phyloP scores from a whole-genome alignment of 2,888 invertebrate genomes.

The Dynastes maya region DNA sequence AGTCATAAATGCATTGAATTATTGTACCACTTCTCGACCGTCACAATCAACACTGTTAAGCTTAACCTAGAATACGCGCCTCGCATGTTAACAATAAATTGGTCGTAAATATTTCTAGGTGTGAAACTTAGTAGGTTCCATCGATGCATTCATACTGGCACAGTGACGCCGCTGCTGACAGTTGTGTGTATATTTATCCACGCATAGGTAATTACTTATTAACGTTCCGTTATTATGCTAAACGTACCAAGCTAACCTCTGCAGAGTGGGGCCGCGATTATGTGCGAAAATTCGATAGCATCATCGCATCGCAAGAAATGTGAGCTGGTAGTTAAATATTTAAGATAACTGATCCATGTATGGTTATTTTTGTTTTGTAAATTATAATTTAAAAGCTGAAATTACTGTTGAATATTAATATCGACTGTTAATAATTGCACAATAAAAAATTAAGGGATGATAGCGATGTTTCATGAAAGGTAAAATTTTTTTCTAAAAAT shows the following conservation, averaged over 20 bases:
- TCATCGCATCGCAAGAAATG: not conserved
- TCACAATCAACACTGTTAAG: constrained; percentile 39
- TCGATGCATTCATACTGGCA: constrained; percentile 11
- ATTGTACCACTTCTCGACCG: constrained; percentile 1
- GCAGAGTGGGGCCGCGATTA: constrained; percentile 1
- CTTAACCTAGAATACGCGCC: constrained; percentile 58
- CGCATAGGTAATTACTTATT: constrained; percentile 38
- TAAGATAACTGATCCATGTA: too few relatives aligned
- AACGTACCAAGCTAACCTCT: constrained; percentile 2
- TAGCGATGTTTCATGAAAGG: too few relatives aligned
- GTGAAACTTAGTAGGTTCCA: constrained; percentile 38
- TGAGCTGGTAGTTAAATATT: not conserved
- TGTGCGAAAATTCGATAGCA: constrained; percentile 3
- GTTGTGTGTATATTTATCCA: constrained; percentile 13
- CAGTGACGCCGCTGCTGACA: constrained; percentile 12
- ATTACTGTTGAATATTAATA: too few relatives aligned
- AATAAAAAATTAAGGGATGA: too few relatives aligned
- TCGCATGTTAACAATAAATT: constrained; percentile 53
- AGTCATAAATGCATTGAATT: not conserved
- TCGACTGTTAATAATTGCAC: too few relatives aligned
- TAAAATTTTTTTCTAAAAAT: too few relatives aligned
- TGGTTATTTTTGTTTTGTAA: too few relatives aligned
- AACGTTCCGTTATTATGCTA: constrained; percentile 35
- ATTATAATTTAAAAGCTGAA: too few relatives aligned
- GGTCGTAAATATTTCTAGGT: constrained; percentile 30